Evolutionary conservation across 2,888 invertebrate genomes (phyloP).

Genomic region (Epistrophe eligans): DNA sequence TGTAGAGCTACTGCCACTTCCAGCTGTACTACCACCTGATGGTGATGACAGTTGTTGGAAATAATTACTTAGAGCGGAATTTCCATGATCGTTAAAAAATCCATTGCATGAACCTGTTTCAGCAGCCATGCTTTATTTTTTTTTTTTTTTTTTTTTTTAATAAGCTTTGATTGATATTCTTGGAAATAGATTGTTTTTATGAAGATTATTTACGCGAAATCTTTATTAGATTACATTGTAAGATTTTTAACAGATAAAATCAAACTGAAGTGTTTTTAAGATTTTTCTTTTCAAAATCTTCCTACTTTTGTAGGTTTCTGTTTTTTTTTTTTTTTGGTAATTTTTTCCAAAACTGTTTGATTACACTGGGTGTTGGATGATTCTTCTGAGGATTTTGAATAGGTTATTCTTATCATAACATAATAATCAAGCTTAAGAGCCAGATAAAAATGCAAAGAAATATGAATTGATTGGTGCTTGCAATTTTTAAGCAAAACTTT

Average conservation of each 20-base stretch:
- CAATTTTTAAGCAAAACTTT: conserved; percentile 1
- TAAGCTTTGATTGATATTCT: conserved; percentile 21
- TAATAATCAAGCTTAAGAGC: conserved; percentile 11
- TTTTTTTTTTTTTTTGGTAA: too few species aligned
- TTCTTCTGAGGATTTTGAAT: background rate
- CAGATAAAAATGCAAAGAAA: conserved; percentile 35
- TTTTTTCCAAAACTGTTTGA: background rate
- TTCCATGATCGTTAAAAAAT: conserved; percentile 82
- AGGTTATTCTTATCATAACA: conserved; percentile 35
- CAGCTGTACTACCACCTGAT: conserved; percentile 68
- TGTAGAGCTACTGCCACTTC: conserved; percentile 64
- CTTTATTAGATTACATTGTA: conserved; percentile 48
- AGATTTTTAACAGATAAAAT: background rate
- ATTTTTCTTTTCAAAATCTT: background rate
- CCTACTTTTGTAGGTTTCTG: background rate
- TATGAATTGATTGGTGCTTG: conserved; percentile 66
- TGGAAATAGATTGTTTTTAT: conserved; percentile 18
- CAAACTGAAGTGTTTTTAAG: background rate
- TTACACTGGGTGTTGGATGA: background rate
- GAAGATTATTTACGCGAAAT: conserved; percentile 6
- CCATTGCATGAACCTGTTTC: conserved; percentile 79
- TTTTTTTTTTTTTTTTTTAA: conserved; percentile 57
- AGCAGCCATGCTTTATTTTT: conserved; percentile 76
- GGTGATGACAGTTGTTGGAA: conserved; percentile 79
- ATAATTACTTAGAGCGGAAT: conserved; percentile 80